Base-by-base conservation (phyloP, 1,140 invertebrate genomes). In the Latrodectus geometricus region DNA sequence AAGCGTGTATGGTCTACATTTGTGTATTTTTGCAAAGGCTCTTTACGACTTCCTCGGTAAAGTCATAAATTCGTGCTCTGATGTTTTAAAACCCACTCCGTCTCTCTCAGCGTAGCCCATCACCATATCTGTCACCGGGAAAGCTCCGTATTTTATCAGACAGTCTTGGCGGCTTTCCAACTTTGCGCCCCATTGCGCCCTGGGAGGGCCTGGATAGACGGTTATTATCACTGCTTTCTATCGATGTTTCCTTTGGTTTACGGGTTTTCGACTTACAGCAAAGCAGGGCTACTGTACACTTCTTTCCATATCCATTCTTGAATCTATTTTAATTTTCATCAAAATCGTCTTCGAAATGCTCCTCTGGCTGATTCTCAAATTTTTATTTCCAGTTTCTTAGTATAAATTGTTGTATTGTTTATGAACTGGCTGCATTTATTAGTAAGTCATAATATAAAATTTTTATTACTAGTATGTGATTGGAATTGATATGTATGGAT, bases 61-160 rank as follows among this genome's bases (percentile, higher is more conserved):
- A 84, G 82, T 61, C 82, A 84, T 84, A 84, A 84, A 84, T 84
- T 84, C 82, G 72, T 76, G 73, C 76, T 76, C 82, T 73, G 82
- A 76, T 84, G 82, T 84, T 84, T 84, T 84, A 84, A 84, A 84
- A 73, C 82, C 72, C 65, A 12, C 82, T 84, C 52, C 72, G 61
- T 84, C 82, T 84, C 82, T 84, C 65, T 84, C 82, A 84, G 82
- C 82, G 52, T 52, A 68, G 23, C 35, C 82, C 82, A 84, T 84
- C 82, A 84, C 72, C 82, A 76, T 84, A 84, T 84, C 82, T 84
- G 82, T 84, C 82, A 84, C 82, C 82, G 54, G 35, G 72, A 76
- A 61, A 84, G 49, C 82, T 76, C 82, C 72, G 82, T 84, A 84
- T 84, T 84, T 84, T 70, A 84, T 84, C 82, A 84, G 72, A 11